Percentiles rank a stretch among this genome's conserved stretches.
These are phyloP conservation scores for Solenodon paradoxus DNA, from an alignment of 2,113 vertebrate genomes.

Conservation along the genomic window DNA sequence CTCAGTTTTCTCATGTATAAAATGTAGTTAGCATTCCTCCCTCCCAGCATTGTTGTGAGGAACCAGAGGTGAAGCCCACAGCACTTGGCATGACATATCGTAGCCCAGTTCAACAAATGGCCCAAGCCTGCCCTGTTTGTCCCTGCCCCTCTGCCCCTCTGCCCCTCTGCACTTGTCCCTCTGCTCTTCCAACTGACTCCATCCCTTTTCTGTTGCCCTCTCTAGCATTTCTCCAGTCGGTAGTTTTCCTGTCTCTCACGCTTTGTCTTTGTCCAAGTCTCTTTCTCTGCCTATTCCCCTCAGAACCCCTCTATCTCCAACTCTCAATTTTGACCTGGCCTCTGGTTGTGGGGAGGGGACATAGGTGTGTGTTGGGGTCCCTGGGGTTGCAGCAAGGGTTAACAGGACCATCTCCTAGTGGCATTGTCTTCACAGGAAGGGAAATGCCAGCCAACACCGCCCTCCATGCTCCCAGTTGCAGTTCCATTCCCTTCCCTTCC, in stretches of 20 bases:
- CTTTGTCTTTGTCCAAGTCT: slow-evolving; percentile 30
- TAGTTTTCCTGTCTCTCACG: slow-evolving; percentile 40
- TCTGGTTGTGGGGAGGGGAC: not conserved
- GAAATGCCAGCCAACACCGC: slow-evolving; percentile 66
- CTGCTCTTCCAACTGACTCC: not conserved
- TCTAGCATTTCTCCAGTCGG: not conserved
- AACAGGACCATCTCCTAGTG: not conserved
- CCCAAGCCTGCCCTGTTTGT: not conserved
- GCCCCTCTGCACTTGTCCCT: not conserved
- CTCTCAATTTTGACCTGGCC: slow-evolving; percentile 39
- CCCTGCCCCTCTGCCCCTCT: not conserved
- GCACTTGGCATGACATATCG: not conserved
- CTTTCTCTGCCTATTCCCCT: not conserved
- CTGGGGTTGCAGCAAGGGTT: not conserved
- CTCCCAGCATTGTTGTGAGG: not conserved
- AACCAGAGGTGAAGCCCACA: not conserved
- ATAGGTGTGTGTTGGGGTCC: not conserved
- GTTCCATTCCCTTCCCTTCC: slow-evolving; percentile 66
- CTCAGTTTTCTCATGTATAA: slow-evolving; percentile 30
- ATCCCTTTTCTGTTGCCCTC: not conserved
- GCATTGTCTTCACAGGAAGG: slow-evolving; percentile 53
- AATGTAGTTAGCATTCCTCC: not conserved
- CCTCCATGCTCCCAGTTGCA: slow-evolving; percentile 67
- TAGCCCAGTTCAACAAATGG: slow-evolving; percentile 23
- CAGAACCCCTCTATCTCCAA: not conserved